phyloP scores from a whole-genome alignment of 2,113 vertebrate genomes.

The Plestiodon gilberti region DNA sequence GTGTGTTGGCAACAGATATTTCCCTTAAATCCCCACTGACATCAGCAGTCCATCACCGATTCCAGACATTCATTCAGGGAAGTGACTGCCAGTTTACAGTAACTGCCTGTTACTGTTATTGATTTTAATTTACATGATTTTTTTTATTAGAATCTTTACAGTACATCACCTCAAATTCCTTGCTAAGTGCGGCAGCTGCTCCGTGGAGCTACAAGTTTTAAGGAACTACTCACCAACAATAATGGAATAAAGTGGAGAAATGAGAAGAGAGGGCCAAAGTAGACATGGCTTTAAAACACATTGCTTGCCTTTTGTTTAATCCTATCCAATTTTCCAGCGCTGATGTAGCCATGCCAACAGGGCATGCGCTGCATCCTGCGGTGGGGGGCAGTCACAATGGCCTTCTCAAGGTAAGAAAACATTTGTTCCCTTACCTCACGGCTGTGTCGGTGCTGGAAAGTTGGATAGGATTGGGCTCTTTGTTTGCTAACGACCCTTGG shows the following conservation, averaged over 20 bases:
- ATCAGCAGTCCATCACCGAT: background rate
- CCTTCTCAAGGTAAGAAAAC: no score
- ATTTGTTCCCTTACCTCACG: no score
- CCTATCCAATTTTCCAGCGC: no score
- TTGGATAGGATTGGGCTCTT: no score
- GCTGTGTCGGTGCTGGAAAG: no score
- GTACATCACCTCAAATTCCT: background rate
- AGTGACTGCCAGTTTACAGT: background rate
- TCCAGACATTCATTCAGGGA: background rate
- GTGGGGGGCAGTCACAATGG: no score
- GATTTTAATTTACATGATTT: background rate
- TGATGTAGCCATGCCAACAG: no score
- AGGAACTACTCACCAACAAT: background rate
- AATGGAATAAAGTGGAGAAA: background rate
- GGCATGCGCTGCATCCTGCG: no score
- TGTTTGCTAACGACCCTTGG: no score
- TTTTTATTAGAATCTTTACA: background rate
- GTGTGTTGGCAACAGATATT: background rate
- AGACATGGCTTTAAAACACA: no score
- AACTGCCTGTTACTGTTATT: background rate
- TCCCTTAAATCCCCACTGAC: background rate
- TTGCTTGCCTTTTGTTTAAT: no score
- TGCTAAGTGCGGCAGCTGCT: background rate
- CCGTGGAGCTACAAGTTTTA: no score
- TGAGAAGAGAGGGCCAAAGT: background rate